phyloP scores from a whole-genome alignment of 2,888 invertebrate species.

The Torymus texanus region DNA sequence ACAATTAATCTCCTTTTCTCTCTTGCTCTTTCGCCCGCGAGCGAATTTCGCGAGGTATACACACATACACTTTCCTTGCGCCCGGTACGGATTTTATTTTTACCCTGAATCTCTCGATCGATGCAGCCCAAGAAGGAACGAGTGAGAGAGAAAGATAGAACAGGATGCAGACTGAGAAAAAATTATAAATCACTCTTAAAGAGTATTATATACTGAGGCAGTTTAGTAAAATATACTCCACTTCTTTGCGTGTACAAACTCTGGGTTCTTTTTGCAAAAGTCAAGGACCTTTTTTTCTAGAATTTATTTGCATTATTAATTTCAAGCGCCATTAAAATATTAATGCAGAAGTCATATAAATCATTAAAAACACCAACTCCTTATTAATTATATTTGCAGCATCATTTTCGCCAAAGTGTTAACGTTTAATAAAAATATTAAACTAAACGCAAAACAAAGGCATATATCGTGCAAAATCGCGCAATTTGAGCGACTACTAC shows the following conservation, averaged over 20 bases:
- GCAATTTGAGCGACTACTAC: no score
- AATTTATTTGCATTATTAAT: conserved; percentile 17
- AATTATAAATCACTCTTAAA: conserved; percentile 43
- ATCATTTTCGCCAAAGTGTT: no score
- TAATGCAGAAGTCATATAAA: no score
- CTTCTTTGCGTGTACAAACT: neutral
- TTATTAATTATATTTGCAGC: no score
- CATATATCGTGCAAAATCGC: no score
- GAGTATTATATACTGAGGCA: conserved; percentile 16
- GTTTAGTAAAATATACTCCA: conserved; percentile 31
- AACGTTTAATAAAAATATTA: no score
- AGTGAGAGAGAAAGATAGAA: conserved; percentile 13
- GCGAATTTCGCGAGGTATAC: conserved; percentile 40
- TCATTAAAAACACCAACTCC: no score
- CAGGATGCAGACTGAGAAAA: conserved; percentile 27
- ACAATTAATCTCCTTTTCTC: conserved; percentile 50
- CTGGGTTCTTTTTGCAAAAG: neutral
- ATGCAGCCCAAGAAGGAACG: neutral
- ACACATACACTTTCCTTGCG: conserved; percentile 6
- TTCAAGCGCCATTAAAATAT: no score
- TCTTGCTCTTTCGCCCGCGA: conserved; percentile 29
- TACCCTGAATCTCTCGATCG: conserved; percentile 8
- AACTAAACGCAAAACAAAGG: no score
- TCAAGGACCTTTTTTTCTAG: neutral
- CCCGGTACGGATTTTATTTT: conserved; percentile 36